Conservation (phyloP, 2,888 invertebrate species). For the Schizotus pectinicornis region DNA sequence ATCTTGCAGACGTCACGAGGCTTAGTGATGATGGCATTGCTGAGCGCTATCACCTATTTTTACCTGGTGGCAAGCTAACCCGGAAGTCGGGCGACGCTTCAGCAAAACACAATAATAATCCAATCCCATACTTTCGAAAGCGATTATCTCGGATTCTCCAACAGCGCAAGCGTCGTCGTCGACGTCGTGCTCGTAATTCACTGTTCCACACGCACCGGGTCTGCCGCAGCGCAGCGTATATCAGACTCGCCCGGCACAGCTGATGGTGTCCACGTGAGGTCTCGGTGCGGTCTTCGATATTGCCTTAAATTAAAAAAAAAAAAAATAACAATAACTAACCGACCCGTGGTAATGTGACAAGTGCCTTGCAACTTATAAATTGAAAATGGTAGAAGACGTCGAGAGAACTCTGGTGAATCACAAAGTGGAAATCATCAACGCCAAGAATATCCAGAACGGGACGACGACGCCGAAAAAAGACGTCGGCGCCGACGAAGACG, state of each 20-base stretch:
- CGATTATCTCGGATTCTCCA: neutral
- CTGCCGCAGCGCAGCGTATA: neutral
- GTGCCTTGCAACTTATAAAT: neutral
- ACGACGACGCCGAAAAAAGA: slow-evolving; percentile 2
- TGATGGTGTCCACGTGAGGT: slow-evolving; percentile 20
- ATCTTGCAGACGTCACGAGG: too few relatives aligned
- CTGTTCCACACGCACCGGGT: slow-evolving; percentile 17
- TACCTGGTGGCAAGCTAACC: too few relatives aligned
- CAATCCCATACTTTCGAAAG: neutral
- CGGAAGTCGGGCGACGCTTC: too few relatives aligned
- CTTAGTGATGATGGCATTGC: too few relatives aligned
- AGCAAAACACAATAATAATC: too few relatives aligned
- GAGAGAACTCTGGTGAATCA: slow-evolving; percentile 27
- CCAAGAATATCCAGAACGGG: slow-evolving; percentile 20
- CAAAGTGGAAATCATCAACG: slow-evolving; percentile 14
- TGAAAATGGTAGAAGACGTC: slow-evolving; percentile 36
- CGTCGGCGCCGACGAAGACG: slow-evolving; percentile 4
- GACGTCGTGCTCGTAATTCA: neutral
- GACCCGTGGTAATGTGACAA: slow-evolving; percentile 8
- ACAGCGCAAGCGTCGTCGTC: slow-evolving; percentile 14
- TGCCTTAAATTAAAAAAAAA: too few relatives aligned
- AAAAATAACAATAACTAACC: too few relatives aligned
- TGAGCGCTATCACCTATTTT: too few relatives aligned
- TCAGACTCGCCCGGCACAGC: neutral
- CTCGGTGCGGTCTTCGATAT: slow-evolving; percentile 4